Evolutionary conservation across 2,888 invertebrate species (phyloP).

Genomic region (Caenorhabditis angaria): DNA sequence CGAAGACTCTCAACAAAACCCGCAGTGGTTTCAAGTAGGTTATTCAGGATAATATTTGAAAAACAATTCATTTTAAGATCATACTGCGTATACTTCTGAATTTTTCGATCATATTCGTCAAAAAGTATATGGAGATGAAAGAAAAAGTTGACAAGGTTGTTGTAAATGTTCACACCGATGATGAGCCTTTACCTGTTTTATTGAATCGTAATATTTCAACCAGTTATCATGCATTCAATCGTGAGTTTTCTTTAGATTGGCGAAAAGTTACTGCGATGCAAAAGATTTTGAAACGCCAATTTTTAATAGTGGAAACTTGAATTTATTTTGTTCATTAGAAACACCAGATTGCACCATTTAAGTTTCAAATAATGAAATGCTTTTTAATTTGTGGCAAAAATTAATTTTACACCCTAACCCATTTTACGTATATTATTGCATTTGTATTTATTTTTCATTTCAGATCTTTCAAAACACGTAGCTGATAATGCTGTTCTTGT

Average conservation of each 20-base stretch:
- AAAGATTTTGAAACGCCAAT: too few species aligned
- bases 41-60: slow-evolving; percentile 7
- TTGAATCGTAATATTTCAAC: slow-evolving; percentile 44
- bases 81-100: slow-evolving; percentile 21
- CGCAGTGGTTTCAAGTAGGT: slow-evolving; percentile 13
- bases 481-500: slow-evolving; percentile 31
- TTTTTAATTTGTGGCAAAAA: too few species aligned
- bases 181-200: slow-evolving; percentile 11
- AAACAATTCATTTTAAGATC: slow-evolving; percentile 11
- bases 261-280: too few species aligned
- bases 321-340: too few species aligned
- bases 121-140: slow-evolving; percentile 37
- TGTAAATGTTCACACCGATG: slow-evolving; percentile 21
- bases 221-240: slow-evolving; percentile 30
- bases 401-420: too few species aligned
- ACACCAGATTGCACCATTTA: too few species aligned
- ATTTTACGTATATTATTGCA: neutral
- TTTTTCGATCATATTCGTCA: slow-evolving; percentile 45
- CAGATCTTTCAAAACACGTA: slow-evolving; percentile 30
- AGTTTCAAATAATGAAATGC: too few species aligned
- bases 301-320: too few species aligned
- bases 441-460: slow-evolving; percentile 1
- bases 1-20: neutral
- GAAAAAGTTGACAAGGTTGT: slow-evolving; percentile 44
- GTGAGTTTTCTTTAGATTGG: slow-evolving; percentile 22